phyloP scores from a whole-genome alignment of 2,797 vertebrate species.

The Miichthys miiuy region DNA sequence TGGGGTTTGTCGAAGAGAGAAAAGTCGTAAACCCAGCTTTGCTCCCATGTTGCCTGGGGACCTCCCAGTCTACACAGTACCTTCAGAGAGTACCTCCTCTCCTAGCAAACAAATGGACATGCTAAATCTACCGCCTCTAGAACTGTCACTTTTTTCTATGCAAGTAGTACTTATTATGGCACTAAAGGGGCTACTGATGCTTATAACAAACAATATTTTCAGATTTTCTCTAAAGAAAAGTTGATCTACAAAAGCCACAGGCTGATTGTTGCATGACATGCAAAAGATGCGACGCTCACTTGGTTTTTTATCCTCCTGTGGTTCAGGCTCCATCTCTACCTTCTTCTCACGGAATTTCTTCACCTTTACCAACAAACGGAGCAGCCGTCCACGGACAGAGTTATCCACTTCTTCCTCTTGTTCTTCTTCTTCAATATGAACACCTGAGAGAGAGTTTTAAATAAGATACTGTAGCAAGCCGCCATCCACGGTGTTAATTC shows the following conservation, averaged over 20 bases:
- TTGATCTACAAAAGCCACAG: background rate
- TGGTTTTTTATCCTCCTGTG: conserved; percentile 90
- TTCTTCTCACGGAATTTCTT: conserved; percentile 86
- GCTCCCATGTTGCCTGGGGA: too few relatives aligned
- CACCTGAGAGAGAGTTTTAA: conserved; percentile 72
- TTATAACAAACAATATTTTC: too few relatives aligned
- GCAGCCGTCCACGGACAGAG: conserved; percentile 88
- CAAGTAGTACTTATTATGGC: too few relatives aligned
- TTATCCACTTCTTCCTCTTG: conserved; percentile 89
- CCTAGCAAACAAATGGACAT: too few relatives aligned
- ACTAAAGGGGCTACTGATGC: too few relatives aligned
- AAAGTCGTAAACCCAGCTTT: too few relatives aligned
- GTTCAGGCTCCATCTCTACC: conserved; percentile 82
- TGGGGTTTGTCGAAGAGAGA: too few relatives aligned
- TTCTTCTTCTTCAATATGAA: conserved; percentile 91
- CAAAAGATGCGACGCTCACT: conserved; percentile 79
- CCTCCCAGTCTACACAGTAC: too few relatives aligned
- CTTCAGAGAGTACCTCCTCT: too few relatives aligned
- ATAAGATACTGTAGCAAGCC: background rate
- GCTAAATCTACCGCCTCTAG: too few relatives aligned
- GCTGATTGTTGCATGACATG: background rate
- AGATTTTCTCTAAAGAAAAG: background rate
- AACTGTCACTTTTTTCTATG: too few relatives aligned
- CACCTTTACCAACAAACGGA: conserved; percentile 89
- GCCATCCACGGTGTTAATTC: background rate